A percentile compares a stretch with the other conserved stretches of the same genome.
Evolutionary conservation across 2,113 vertebrate species (phyloP).

Genomic region (Heterocephalus glaber): DNA sequence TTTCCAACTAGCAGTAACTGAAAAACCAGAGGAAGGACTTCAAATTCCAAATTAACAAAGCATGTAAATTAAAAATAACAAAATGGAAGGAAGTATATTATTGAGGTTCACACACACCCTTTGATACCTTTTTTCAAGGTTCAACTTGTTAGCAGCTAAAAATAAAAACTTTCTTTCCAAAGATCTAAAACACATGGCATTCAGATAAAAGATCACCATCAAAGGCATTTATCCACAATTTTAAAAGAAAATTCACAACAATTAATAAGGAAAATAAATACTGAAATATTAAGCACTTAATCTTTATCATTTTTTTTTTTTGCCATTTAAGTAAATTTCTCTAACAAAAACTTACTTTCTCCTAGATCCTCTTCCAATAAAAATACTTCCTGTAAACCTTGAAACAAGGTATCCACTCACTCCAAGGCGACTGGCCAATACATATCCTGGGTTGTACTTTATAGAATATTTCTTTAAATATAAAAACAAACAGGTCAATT

Average conservation of each 20-base stretch:
- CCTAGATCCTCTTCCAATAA: slow-evolving; percentile 97
- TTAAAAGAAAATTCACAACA: slow-evolving; percentile 64
- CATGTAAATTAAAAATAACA: slow-evolving; percentile 57
- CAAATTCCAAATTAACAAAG: slow-evolving; percentile 52
- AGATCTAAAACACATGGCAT: slow-evolving; percentile 51
- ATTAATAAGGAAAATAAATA: slow-evolving; percentile 67
- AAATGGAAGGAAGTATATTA: slow-evolving; percentile 63
- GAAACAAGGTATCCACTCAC: slow-evolving; percentile 97
- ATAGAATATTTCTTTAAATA: slow-evolving; percentile 95
- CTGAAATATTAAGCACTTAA: slow-evolving; percentile 69
- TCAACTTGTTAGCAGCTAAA: slow-evolving; percentile 73
- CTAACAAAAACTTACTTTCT: slow-evolving; percentile 91
- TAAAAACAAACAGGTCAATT: slow-evolving; percentile 82
- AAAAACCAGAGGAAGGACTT: slow-evolving; percentile 64
- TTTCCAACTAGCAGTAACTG: slow-evolving; percentile 53
- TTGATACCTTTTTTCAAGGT: slow-evolving; percentile 84
- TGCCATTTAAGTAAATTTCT: slow-evolving; percentile 76
- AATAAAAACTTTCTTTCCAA: slow-evolving; percentile 67
- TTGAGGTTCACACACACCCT: slow-evolving; percentile 72
- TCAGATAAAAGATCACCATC: slow-evolving; percentile 66
- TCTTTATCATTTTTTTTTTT: slow-evolving; percentile 74
- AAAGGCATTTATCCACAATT: slow-evolving; percentile 65
- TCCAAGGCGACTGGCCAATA: slow-evolving; percentile 96
- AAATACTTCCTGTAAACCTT: slow-evolving; percentile 98
- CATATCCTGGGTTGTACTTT: slow-evolving; percentile 96